Percentiles rank a stretch among this genome's conserved stretches.
phyloP scores from a whole-genome alignment of 2,113 vertebrate genomes.

The Pygoscelis antarcticus region DNA sequence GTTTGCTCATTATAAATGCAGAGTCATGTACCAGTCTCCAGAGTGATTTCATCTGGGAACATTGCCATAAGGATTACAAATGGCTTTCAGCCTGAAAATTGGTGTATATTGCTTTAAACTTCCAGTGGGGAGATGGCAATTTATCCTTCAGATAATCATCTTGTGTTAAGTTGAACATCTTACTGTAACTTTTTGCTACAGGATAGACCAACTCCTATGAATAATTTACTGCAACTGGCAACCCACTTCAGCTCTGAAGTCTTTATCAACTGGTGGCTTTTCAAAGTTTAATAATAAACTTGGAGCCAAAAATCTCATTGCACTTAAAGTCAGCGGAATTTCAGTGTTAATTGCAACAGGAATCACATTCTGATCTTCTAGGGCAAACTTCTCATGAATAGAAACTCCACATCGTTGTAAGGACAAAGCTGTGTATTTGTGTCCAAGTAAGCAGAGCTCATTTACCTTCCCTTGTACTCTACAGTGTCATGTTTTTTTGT shows the following conservation, averaged over 20 bases:
- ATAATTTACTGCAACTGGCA: slow-evolving; percentile 47
- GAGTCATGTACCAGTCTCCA: slow-evolving; percentile 16
- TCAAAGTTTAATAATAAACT: slow-evolving; percentile 22
- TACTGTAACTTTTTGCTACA: slow-evolving; percentile 47
- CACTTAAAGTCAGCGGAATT: not conserved
- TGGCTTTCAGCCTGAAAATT: slow-evolving; percentile 49
- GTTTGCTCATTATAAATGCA: slow-evolving; percentile 47
- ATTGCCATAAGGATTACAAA: slow-evolving; percentile 53
- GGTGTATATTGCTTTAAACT: slow-evolving; percentile 45
- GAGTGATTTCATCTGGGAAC: slow-evolving; percentile 19
- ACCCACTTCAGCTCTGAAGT: not conserved
- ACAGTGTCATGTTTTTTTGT: not conserved
- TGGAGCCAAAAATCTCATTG: not conserved
- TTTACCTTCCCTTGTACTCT: not conserved
- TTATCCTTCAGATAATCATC: slow-evolving; percentile 61
- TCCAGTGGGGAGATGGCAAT: slow-evolving; percentile 40
- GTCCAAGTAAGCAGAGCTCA: not conserved
- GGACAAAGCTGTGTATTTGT: not conserved
- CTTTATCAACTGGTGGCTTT: slow-evolving; percentile 20
- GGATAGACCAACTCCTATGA: slow-evolving; percentile 37
- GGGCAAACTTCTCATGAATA: not conserved
- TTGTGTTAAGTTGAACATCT: slow-evolving; percentile 50
- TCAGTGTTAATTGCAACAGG: not conserved
- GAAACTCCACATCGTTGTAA: not conserved
- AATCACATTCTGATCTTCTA: not conserved